Percentiles rank a stretch among this genome's conserved stretches.
phyloP scores from a whole-genome alignment of 2,888 invertebrate genomes.

The Allacma fusca region DNA sequence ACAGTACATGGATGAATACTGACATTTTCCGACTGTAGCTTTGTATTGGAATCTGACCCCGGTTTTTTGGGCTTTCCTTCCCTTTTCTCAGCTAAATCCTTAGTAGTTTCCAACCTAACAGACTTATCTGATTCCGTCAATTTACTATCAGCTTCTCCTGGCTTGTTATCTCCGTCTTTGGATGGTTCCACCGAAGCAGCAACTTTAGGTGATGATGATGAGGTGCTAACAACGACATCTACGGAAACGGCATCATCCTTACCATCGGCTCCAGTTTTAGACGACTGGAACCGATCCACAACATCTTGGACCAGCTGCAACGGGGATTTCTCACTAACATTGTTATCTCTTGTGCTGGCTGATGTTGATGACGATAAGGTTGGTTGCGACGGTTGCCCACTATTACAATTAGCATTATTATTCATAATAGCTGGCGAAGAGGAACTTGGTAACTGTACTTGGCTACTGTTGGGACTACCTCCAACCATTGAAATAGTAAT shows the following conservation, averaged over 20 bases:
- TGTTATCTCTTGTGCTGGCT: not conserved
- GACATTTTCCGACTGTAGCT: not conserved
- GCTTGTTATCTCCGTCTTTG: not conserved
- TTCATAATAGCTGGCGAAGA: not conserved
- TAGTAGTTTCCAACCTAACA: no score
- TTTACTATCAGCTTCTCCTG: not conserved
- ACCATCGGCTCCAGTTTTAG: constrained; percentile 31
- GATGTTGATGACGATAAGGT: not conserved
- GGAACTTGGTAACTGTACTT: constrained; percentile 19
- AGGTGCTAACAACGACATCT: not conserved
- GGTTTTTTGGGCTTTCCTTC: not conserved
- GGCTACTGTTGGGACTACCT: not conserved
- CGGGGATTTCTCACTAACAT: constrained; percentile 53
- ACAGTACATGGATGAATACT: not conserved
- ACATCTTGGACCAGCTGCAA: constrained; percentile 60
- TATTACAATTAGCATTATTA: not conserved
- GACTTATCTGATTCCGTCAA: not conserved
- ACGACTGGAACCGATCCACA: constrained; percentile 56
- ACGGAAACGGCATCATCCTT: constrained; percentile 36
- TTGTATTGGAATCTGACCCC: not conserved
- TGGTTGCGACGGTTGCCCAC: not conserved
- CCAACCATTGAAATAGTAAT: constrained; percentile 48
- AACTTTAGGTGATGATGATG: not conserved
- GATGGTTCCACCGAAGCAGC: not conserved
- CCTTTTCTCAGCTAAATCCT: not conserved